Percentiles rank a stretch among this genome's conserved stretches.
These are phyloP conservation scores for Rotaria sp. DNA, from an alignment of 2,888 invertebrate genomes.

Conservation along the genomic window DNA sequence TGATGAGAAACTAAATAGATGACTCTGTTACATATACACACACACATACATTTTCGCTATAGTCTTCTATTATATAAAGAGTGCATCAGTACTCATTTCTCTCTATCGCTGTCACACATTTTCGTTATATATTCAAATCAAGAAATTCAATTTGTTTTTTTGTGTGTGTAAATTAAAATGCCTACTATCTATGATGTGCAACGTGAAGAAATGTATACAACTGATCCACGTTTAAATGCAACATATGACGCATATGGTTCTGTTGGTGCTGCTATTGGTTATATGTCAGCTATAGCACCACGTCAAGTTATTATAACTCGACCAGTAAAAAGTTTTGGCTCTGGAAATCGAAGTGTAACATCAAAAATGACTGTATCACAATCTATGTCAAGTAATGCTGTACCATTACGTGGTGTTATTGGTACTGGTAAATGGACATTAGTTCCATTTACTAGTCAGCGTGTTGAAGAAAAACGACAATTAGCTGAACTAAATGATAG, in stretches of 20 bases:
- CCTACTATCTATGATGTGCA: constrained; percentile 25
- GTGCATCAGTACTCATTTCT: background rate
- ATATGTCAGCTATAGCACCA: background rate
- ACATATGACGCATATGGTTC: background rate
- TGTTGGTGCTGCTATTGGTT: background rate
- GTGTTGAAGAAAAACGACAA: constrained; percentile 24
- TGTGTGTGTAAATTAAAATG: background rate
- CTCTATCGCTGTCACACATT: background rate
- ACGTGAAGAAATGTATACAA: background rate
- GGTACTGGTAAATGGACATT: background rate
- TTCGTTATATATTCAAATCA: background rate
- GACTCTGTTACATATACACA: background rate
- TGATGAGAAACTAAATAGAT: background rate
- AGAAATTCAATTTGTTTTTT: background rate
- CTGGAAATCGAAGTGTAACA: background rate
- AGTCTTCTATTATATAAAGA: background rate
- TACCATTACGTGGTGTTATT: background rate
- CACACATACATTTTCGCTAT: background rate
- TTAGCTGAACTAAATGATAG: constrained; percentile 28
- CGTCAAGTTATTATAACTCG: constrained; percentile 6
- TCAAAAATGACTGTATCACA: constrained; percentile 19
- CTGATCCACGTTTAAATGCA: background rate
- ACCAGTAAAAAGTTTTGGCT: constrained; percentile 3
- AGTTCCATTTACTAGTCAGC: constrained; percentile 23
- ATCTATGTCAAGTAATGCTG: background rate